Evolutionary conservation across 1,140 invertebrate genomes (phyloP), one percentile per base, ranked within the genome.

Genomic region (Aplysia californica): DNA sequence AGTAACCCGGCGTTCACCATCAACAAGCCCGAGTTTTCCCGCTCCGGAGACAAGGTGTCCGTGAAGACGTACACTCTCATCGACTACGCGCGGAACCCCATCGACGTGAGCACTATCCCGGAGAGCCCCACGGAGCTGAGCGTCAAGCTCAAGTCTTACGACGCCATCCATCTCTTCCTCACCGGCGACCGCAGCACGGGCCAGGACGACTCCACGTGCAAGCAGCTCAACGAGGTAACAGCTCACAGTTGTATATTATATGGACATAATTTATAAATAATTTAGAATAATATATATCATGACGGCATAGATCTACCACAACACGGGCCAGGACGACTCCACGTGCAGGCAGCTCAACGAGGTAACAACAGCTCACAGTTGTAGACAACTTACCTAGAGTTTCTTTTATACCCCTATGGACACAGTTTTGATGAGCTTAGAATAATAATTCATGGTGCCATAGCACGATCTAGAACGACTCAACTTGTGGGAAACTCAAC

Each of bases 51-150:
- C 2, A 29, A 20, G 23, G 71, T 44, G 35, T 23, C 33, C 26
- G 74, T 79, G 10, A 71, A 74, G 29, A 81, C 80, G 29, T 66
- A 36, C 66, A 36, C 80, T n/a, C 36, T 38, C 56, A 38, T 82
- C 6, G 23, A 21, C 0, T 36, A 50, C 26, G 61, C 78, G 21
- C 39, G 29, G 4, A 77, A 82, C 69, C 76, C 72, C 5, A 29
- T 72, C 58, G 80, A 82, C 67, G 73, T 82, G 0, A 78, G 78
- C 50, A 65, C 77, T 6, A 50, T 68, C 21, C 72, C 70, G 21
- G 73, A 75, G 31, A 72, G 75, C 5, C 80, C 80, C n/a, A 18
- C 38, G 21, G 72, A 75, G 69, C 18, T 80, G 18, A 64, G 71
- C 64, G 55, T 70, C 36, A 77, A 76, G 59, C 50, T 79, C 64